These are phyloP conservation scores for Megaleporinus macrocephalus DNA, from an alignment of 2,113 vertebrate genomes.

Conservation along the genomic window DNA sequence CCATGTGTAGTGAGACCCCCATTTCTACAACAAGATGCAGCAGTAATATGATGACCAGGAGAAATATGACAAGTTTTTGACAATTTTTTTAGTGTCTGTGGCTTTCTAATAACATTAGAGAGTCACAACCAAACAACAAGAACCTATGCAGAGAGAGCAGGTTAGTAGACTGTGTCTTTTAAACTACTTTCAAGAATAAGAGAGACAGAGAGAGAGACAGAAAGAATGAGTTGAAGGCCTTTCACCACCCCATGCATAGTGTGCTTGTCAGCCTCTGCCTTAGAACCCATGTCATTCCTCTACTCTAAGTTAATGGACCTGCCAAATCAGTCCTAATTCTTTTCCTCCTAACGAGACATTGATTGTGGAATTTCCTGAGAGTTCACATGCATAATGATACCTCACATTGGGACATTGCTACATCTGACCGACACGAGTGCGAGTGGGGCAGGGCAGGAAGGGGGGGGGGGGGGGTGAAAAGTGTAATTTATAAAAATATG, in stretches of 20 bases:
- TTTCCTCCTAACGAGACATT: constrained; percentile 70
- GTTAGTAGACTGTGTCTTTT: no score
- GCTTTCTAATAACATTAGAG: no score
- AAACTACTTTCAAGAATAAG: background rate
- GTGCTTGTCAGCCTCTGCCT: constrained; percentile 60
- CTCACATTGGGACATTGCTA: constrained; percentile 54
- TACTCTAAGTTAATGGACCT: constrained; percentile 73
- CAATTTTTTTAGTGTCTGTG: no score
- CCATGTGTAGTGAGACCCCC: no score
- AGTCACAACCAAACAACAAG: no score
- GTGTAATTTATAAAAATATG: constrained; percentile 50
- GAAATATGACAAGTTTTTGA: no score
- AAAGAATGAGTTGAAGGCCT: constrained; percentile 30
- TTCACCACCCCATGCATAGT: constrained; percentile 41
- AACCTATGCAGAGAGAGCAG: no score
- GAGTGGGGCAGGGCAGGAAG: background rate
- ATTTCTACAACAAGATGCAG: no score
- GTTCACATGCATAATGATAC: constrained; percentile 64
- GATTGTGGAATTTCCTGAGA: constrained; percentile 71
- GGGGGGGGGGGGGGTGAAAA: no score
- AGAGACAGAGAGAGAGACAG: background rate
- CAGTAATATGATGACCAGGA: no score
- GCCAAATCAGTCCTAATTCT: constrained; percentile 70
- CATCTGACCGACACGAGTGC: constrained; percentile 39
- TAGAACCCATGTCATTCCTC: constrained; percentile 52